A percentile compares a stretch with the other conserved stretches of the same genome.
Conservation (phyloP, 2,888 invertebrate species). For the Augochlorella aurata region DNA sequence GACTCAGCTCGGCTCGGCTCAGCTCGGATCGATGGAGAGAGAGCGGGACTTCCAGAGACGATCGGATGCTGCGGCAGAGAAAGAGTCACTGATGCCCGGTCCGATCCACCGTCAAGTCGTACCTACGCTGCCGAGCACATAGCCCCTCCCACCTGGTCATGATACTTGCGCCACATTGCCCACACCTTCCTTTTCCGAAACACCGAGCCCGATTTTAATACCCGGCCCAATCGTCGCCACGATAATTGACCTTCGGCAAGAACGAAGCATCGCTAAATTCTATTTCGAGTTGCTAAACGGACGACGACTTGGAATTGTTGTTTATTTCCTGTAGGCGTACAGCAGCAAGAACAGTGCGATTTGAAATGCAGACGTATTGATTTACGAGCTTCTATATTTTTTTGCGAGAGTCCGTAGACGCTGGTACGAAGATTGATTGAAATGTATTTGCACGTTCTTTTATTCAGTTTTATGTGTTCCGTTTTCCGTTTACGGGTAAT, state of each 20-base stretch:
- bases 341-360: too few species aligned
- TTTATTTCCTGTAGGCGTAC: too few species aligned
- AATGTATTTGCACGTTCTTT: too few species aligned
- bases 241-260: neutral
- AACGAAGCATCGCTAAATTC: neutral
- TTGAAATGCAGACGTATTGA: too few species aligned
- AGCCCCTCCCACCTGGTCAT: conserved; percentile 65
- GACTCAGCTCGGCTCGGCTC: too few species aligned
- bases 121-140: conserved; percentile 64
- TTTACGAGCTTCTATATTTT: too few species aligned
- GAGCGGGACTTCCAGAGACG: conserved; percentile 46
- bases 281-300: neutral
- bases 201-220: conserved; percentile 29
- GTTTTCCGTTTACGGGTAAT: too few species aligned
- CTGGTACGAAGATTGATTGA: too few species aligned
- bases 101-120: conserved; percentile 73
- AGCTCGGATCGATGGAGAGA: neutral
- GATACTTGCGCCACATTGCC: conserved; percentile 64
- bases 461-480: too few species aligned
- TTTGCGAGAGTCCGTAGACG: too few species aligned
- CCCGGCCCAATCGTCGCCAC: neutral
- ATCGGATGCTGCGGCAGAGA: conserved; percentile 77
- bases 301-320: too few species aligned
- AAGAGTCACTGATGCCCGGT: conserved; percentile 76
- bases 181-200: conserved; percentile 62